Conservation (phyloP, 1,140 invertebrate genomes). For the Penaeus japonicus region DNA sequence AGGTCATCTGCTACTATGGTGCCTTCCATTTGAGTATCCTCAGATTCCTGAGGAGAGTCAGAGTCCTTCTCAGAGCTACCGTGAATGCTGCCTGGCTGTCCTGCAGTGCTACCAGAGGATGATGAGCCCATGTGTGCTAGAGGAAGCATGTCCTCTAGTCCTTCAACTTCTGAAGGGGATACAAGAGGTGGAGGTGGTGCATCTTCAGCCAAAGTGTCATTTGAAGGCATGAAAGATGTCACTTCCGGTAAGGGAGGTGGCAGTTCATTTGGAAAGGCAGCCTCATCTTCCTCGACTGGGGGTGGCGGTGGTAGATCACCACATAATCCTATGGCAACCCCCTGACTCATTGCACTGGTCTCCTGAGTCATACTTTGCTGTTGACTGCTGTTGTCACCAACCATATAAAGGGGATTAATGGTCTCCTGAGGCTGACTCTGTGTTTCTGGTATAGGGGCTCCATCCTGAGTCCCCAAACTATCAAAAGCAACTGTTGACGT, state of each 20-base stretch:
- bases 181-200: conserved; percentile 38
- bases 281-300: conserved; percentile 15
- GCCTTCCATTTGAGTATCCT: conserved; percentile 15
- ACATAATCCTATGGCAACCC: background rate
- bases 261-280: conserved; percentile 38
- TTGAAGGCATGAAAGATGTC: conserved; percentile 17
- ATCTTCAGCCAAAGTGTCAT: conserved; percentile 35
- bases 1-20: conserved; percentile 24
- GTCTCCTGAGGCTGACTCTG: conserved; percentile 32
- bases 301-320: conserved; percentile 27
- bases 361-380: background rate
- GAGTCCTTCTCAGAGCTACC: conserved; percentile 49
- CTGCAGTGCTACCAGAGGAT: conserved; percentile 45
- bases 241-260: conserved; percentile 36
- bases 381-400: background rate
- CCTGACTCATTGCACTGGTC: background rate
- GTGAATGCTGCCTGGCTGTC: conserved; percentile 42
- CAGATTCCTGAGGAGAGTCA: conserved; percentile 39
- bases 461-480: too few relatives aligned
- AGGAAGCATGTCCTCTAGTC: conserved; percentile 35
- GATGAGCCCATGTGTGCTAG: conserved; percentile 38
- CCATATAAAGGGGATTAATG: conserved; percentile 38
- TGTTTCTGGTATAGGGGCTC: conserved; percentile 4
- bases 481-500: too few relatives aligned
- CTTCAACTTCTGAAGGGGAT: conserved; percentile 43